phyloP scores from a whole-genome alignment of 2,888 invertebrate genomes.

The Heliconius ethilla region DNA sequence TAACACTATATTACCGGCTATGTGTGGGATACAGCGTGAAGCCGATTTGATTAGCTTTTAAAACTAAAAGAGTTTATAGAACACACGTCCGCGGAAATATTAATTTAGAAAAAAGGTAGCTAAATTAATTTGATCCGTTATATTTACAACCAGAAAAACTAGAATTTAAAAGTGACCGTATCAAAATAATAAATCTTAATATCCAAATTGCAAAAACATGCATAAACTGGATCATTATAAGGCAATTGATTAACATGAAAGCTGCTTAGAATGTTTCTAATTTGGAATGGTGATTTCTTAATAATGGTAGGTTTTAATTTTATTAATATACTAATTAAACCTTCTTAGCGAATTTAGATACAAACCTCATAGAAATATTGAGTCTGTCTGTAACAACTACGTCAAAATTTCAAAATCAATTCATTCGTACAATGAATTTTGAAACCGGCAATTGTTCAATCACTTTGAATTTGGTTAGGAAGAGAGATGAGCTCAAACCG shows the following conservation, averaged over 20 bases:
- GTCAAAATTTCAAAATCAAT: no score
- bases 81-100: slow-evolving; percentile 6
- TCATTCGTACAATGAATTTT: no score
- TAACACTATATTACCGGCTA: no score
- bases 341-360: no score
- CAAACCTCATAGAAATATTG: no score
- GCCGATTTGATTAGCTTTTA: no score
- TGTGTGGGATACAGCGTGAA: no score
- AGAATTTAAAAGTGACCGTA: slow-evolving; percentile 22
- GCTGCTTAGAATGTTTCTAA: background rate
- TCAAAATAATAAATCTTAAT: slow-evolving; percentile 27
- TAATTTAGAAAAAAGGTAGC: slow-evolving; percentile 8
- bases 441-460: no score
- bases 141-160: slow-evolving; percentile 23
- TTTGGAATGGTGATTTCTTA: background rate
- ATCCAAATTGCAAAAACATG: slow-evolving; percentile 26
- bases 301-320: background rate
- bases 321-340: background rate
- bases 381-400: no score
- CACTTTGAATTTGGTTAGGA: no score
- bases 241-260: slow-evolving; percentile 24
- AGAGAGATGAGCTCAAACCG: no score
- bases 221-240: slow-evolving; percentile 25
- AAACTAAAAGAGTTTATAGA: slow-evolving; percentile 1
- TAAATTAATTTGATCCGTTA: slow-evolving; percentile 30